These are phyloP conservation scores for Netelia virgata DNA, from an alignment of 2,888 invertebrate species.

Conservation along the genomic window DNA sequence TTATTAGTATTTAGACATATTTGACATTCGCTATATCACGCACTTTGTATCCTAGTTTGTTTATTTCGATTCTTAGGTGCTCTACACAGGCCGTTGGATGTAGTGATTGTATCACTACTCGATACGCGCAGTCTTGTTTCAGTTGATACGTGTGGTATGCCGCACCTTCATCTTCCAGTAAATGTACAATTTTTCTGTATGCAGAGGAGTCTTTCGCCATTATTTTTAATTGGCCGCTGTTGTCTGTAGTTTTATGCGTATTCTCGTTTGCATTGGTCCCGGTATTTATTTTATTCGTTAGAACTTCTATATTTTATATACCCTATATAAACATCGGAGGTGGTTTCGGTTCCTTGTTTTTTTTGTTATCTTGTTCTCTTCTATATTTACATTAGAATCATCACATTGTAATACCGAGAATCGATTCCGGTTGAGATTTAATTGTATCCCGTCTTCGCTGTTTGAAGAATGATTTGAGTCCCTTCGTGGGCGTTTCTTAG, in stretches of 20 bases:
- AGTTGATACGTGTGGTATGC: conserved; percentile 50
- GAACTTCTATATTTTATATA: background rate
- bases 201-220: conserved; percentile 4
- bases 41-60: conserved; percentile 61
- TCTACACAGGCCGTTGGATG: conserved; percentile 32
- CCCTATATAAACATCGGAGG: conserved; percentile 26
- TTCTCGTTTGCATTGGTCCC: background rate
- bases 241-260: conserved; percentile 14
- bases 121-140: conserved; percentile 49
- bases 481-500: background rate
- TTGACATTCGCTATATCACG: conserved; percentile 56
- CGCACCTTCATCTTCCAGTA: conserved; percentile 10
- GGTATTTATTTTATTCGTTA: conserved; percentile 7
- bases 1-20: too few species aligned
- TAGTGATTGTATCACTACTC: conserved; percentile 48
- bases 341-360: conserved; percentile 26
- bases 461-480: background rate
- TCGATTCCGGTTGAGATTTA: background rate
- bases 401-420: background rate
- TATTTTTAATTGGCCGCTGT: conserved; percentile 17
- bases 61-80: conserved; percentile 57
- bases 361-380: background rate
- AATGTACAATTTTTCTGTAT: conserved; percentile 15
- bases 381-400: background rate
- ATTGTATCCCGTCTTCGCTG: background rate